A percentile compares a stretch with the other conserved stretches of the same genome.
Evolutionary conservation across 2,888 invertebrate genomes (phyloP).

Genomic region (Eumacrocentrus americanus): DNA sequence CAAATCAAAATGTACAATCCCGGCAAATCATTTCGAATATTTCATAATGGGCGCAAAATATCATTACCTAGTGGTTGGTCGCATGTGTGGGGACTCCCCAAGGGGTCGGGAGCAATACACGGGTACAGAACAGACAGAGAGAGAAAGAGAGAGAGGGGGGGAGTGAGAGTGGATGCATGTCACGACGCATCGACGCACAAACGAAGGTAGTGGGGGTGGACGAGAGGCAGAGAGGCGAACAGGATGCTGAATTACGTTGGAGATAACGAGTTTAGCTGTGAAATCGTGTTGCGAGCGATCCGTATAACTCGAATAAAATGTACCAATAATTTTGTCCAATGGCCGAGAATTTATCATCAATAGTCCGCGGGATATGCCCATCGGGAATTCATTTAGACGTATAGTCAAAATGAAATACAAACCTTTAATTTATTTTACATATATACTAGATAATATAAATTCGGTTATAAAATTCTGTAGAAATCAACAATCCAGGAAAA

Average conservation of each 20-base stretch:
- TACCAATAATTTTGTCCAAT: slow-evolving; percentile 42
- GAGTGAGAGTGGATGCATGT: slow-evolving; percentile 40
- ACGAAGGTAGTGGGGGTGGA: slow-evolving; percentile 32
- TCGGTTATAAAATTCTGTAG: too few species aligned
- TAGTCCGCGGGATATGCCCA: slow-evolving; percentile 2
- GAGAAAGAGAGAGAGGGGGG: slow-evolving; percentile 20
- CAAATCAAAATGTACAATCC: slow-evolving; percentile 59
- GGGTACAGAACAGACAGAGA: slow-evolving; percentile 13
- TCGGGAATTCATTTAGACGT: slow-evolving; percentile 1
- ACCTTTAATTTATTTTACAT: not conserved
- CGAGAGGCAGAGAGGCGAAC: slow-evolving; percentile 28
- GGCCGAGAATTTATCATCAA: slow-evolving; percentile 29
- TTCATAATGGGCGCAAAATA: slow-evolving; percentile 59
- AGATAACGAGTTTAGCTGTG: slow-evolving; percentile 59
- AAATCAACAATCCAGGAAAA: too few species aligned
- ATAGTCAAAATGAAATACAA: slow-evolving; percentile 7
- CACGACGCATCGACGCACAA: slow-evolving; percentile 43
- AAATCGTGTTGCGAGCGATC: slow-evolving; percentile 58
- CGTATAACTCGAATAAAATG: slow-evolving; percentile 57
- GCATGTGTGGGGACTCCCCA: slow-evolving; percentile 14
- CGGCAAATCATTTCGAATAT: slow-evolving; percentile 60
- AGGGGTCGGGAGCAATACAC: slow-evolving; percentile 16
- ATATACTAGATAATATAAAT: not conserved
- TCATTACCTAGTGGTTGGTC: slow-evolving; percentile 47
- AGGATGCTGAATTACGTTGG: slow-evolving; percentile 56